These are phyloP conservation scores for Probaryconus sp. DNA, from an alignment of 1,140 invertebrate species.

Conservation along the genomic window DNA sequence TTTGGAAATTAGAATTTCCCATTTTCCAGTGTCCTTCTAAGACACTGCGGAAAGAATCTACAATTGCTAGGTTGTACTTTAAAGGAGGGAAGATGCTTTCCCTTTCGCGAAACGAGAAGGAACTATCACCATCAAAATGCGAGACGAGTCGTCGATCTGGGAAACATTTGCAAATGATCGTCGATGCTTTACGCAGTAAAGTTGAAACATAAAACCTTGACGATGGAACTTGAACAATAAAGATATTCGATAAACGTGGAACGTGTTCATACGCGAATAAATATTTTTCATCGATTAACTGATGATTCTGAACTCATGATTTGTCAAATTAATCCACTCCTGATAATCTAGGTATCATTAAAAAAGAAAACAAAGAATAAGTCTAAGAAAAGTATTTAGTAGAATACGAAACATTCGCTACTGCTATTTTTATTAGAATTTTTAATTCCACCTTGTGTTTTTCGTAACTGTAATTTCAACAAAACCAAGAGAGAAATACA, in stretches of 20 bases:
- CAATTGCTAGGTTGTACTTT: constrained; percentile 36
- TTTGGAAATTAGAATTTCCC: constrained; percentile 32
- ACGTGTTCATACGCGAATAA: not conserved
- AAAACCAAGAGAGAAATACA: too few relatives aligned
- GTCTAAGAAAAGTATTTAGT: too few relatives aligned
- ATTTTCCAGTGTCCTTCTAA: constrained; percentile 6
- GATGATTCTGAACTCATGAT: too few relatives aligned
- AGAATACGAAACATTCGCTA: too few relatives aligned
- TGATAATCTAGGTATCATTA: too few relatives aligned
- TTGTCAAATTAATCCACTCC: too few relatives aligned
- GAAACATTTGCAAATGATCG: constrained; percentile 59
- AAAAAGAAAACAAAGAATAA: too few relatives aligned
- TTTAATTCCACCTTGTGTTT: too few relatives aligned
- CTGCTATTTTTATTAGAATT: too few relatives aligned
- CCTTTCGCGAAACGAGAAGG: constrained; percentile 53
- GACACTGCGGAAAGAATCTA: constrained; percentile 24
- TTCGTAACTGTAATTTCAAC: too few relatives aligned
- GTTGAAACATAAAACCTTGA: constrained; percentile 52
- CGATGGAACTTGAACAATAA: constrained; percentile 26
- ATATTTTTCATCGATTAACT: too few relatives aligned
- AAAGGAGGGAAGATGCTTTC: constrained; percentile 46
- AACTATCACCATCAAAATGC: constrained; percentile 54
- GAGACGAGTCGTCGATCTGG: constrained; percentile 52
- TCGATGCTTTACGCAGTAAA: constrained; percentile 50
- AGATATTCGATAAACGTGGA: constrained; percentile 9